Conservation (phyloP, 2,113 vertebrate genomes). For the Macroglossus sobrinus region DNA sequence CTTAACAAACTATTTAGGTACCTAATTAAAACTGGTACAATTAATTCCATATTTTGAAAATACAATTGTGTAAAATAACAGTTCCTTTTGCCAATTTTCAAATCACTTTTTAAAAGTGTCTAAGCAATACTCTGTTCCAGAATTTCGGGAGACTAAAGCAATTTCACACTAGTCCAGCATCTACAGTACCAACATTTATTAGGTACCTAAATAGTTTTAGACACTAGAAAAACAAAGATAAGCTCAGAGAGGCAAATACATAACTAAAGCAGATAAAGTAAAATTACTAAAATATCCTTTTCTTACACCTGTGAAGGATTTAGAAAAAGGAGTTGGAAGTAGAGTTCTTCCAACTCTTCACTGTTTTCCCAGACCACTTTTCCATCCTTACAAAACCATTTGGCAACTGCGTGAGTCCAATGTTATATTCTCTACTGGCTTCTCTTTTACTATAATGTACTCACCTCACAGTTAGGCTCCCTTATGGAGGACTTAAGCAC, state of each 20-base stretch:
- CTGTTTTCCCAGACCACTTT: neutral
- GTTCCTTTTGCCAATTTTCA: slow-evolving; percentile 2
- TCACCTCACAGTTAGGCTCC: neutral
- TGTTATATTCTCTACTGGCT: neutral
- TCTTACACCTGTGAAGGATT: neutral
- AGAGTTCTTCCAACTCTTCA: neutral
- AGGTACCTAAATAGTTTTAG: neutral
- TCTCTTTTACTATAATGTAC: neutral
- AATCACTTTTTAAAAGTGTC: neutral
- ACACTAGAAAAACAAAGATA: slow-evolving; percentile 6
- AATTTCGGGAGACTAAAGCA: neutral
- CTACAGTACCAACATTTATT: slow-evolving; percentile 26
- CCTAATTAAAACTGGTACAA: neutral
- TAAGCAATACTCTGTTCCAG: slow-evolving; percentile 22
- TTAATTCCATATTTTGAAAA: slow-evolving; percentile 20
- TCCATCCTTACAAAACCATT: neutral
- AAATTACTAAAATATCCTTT: neutral
- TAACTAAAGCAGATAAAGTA: neutral
- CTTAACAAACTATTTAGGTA: no score
- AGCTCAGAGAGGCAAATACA: neutral
- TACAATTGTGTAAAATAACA: neutral
- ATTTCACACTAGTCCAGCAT: neutral
- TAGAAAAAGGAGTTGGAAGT: neutral
- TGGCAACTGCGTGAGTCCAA: neutral
- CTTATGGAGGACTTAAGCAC: neutral